phyloP scores from a whole-genome alignment of 2,888 invertebrate genomes.

The Pinctada fucata region DNA sequence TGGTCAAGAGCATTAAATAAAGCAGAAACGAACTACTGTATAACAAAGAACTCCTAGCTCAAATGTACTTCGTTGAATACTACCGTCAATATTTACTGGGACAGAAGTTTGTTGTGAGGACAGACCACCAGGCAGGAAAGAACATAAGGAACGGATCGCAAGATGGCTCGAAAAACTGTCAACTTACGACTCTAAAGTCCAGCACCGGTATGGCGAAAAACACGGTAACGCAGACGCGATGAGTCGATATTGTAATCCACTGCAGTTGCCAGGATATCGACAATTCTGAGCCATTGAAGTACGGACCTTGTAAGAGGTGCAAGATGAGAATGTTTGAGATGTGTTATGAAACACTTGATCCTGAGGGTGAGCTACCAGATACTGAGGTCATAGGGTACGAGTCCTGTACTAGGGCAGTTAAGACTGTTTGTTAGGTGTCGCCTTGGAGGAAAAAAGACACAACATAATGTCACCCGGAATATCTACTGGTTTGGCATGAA shows the following conservation, averaged over 20 bases:
- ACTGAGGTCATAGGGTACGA: too few species aligned
- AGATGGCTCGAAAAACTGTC: background rate
- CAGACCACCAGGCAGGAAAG: background rate
- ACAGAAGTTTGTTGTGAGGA: background rate
- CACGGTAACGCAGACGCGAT: background rate
- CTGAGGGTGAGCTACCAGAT: too few species aligned
- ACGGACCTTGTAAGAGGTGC: background rate
- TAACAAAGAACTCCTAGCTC: background rate
- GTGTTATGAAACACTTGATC: background rate
- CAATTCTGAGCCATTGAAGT: constrained; percentile 3
- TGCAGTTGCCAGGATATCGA: constrained; percentile 23
- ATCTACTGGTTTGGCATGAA: constrained; percentile 40
- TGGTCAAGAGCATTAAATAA: background rate
- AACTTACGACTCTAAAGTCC: constrained; percentile 3
- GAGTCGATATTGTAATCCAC: constrained; percentile 3
- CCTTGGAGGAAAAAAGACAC: constrained; percentile 38
- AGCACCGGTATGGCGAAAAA: background rate
- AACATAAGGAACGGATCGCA: background rate
- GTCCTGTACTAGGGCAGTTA: too few species aligned
- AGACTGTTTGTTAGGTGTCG: constrained; percentile 25
- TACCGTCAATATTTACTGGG: background rate
- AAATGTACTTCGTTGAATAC: background rate
- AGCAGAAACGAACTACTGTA: background rate
- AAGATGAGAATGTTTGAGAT: background rate
- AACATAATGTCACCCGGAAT: constrained; percentile 19